Conservation (phyloP, 2,797 vertebrate genomes). For the Odontamblyopus rebecca region DNA sequence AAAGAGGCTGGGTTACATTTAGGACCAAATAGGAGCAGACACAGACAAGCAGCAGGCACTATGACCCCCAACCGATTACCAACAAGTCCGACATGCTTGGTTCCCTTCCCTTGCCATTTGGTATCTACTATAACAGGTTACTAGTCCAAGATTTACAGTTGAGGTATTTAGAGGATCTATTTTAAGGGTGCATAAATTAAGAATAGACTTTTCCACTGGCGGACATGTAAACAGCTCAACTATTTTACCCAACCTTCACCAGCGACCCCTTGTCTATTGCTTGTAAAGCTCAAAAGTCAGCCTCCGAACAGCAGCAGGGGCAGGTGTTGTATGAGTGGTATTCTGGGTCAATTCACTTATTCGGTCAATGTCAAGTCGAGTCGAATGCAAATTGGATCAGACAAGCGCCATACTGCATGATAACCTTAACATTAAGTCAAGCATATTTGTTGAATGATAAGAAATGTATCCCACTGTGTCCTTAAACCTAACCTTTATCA, state of each 20-base stretch:
- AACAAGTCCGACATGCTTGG: background rate
- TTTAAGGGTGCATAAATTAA: background rate
- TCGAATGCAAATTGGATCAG: slow-evolving; percentile 16
- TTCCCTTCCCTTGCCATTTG: background rate
- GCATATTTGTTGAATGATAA: slow-evolving; percentile 35
- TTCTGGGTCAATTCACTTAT: slow-evolving; percentile 37
- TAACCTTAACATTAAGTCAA: slow-evolving; percentile 7
- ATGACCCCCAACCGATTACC: slow-evolving; percentile 8
- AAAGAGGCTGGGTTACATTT: slow-evolving; percentile 35
- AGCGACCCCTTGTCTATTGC: slow-evolving; percentile 15
- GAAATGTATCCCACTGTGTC: slow-evolving; percentile 41
- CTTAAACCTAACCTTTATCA: slow-evolving; percentile 65
- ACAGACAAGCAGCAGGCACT: slow-evolving; percentile 13
- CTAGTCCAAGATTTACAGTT: slow-evolving; percentile 7
- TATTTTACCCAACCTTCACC: slow-evolving; percentile 22
- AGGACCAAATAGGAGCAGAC: slow-evolving; percentile 30
- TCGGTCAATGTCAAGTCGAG: slow-evolving; percentile 38
- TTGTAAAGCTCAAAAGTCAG: slow-evolving; percentile 32
- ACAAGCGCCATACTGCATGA: slow-evolving; percentile 4
- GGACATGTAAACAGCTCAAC: slow-evolving; percentile 10
- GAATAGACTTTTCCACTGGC: slow-evolving; percentile 11
- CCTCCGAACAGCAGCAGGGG: slow-evolving; percentile 23
- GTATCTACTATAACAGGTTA: slow-evolving; percentile 1
- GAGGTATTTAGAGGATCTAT: slow-evolving; percentile 3
- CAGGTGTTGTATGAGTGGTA: slow-evolving; percentile 48